These are phyloP conservation scores for Holotrichia oblita DNA, from an alignment of 1,140 invertebrate genomes.

Conservation along the genomic window DNA sequence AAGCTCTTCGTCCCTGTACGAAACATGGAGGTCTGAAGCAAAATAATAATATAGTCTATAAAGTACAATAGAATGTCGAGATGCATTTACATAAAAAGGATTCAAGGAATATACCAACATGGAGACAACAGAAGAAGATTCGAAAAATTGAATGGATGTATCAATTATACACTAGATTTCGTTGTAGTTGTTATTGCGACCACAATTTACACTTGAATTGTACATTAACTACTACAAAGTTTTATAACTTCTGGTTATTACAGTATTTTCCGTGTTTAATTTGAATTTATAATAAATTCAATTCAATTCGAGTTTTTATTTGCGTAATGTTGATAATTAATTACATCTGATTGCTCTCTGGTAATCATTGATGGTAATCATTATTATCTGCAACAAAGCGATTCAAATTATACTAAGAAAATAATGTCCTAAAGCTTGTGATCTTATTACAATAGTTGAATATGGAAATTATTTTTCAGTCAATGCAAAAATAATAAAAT, in stretches of 20 bases:
- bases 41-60: slow-evolving; percentile 11
- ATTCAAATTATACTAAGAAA: no score
- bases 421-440: no score
- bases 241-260: no score
- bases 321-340: not conserved
- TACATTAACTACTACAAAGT: no score
- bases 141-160: slow-evolving; percentile 6
- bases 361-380: not conserved
- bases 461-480: no score
- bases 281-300: no score
- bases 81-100: slow-evolving; percentile 39
- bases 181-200: not conserved
- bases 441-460: no score
- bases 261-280: no score
- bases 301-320: no score
- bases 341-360: not conserved
- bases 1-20: not conserved
- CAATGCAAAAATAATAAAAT: no score
- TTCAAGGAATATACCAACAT: slow-evolving; percentile 1
- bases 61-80: slow-evolving; percentile 14
- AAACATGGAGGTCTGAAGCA: not conserved
- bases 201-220: no score
- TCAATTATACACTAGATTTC: not conserved
- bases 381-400: not conserved
- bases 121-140: not conserved